Evolutionary conservation across 92 coral and sea anemone species (phyloP), one percentile per base, ranked within the genome.

Genomic region (Meandrina meandrites): DNA sequence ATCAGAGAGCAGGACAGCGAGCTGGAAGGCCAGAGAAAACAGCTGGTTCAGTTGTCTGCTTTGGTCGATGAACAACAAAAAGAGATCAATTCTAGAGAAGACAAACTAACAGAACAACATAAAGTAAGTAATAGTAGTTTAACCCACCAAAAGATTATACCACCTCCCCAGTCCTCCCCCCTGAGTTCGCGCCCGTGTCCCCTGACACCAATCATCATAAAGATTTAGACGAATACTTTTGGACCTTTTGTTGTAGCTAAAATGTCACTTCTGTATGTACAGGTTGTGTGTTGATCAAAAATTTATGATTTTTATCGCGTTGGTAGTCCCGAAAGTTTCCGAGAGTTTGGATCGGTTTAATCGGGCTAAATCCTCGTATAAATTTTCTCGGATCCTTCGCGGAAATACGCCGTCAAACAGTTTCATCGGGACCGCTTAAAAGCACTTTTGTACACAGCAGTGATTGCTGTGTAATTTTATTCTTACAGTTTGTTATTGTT

Each of bases 1-100:
- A 92, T 94, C 22, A 62, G 84, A 81, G 87, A 79, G 58, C 98
- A 96, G 81, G 98, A 96, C 91, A 77, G 85, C 34, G 98, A 94
- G 84, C 93, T 96, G 48, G 93, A 86, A 32, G 94, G 79, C 60
- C 98, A 94, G 91, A 89, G 93, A 90, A 86, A 96, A 82, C 98
- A 96, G 78, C 88, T 96, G 45, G 48, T 80, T 19, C 91, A 94
- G 31, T 81, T 96, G 78, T 96, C 98, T 58, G 88, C 91, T 0
- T 70, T 96, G 60, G 98, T 96, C 9, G 98, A 96, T 84, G 95
- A 94, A 51, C 98, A 96, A 56, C 93, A 93, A 53, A 91, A 89
- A 78, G 96, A 96, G 84, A 94, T 96, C 7, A 96, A 94, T 64
- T 84, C 87, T 1, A 79, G 98, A 47, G 96, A 94, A 31, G 92